phyloP scores from a whole-genome alignment of 2,888 invertebrate species.

The Drosophila pseudotakahashii region DNA sequence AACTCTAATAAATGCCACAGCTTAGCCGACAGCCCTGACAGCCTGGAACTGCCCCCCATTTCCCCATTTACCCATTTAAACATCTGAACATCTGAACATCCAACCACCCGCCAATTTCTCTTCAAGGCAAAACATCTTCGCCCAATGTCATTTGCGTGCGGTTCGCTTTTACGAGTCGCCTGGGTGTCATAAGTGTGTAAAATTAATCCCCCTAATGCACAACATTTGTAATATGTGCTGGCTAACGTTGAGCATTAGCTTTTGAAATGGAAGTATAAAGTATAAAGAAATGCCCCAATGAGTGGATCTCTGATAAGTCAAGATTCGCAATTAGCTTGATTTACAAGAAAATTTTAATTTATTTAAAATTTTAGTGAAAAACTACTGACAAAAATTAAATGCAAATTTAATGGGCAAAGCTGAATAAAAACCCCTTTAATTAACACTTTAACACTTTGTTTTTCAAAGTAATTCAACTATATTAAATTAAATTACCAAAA shows the following conservation, averaged over 20 bases:
- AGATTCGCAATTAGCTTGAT: too few species aligned
- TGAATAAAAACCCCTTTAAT: neutral
- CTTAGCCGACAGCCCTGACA: conserved; percentile 60
- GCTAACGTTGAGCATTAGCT: conserved; percentile 45
- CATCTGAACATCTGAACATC: neutral
- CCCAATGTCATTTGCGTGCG: conserved; percentile 72
- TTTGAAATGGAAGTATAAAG: conserved; percentile 18
- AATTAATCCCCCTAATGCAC: conserved; percentile 73
- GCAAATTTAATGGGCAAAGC: neutral
- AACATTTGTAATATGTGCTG: conserved; percentile 65
- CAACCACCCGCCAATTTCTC: neutral
- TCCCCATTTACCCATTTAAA: neutral
- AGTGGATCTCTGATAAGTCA: neutral
- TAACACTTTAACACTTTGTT: too few species aligned
- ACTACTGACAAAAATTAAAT: neutral
- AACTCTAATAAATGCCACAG: conserved; percentile 73
- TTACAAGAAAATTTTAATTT: neutral
- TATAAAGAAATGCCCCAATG: neutral
- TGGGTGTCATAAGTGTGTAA: conserved; percentile 74
- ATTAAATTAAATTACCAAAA: too few species aligned
- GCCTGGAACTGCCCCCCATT: conserved; percentile 7
- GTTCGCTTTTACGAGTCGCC: conserved; percentile 67
- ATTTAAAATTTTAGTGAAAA: neutral
- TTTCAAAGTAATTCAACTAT: neutral
- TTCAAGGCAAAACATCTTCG: conserved; percentile 29